Percentiles rank a stretch among this genome's conserved stretches.
Evolutionary conservation across 2,797 vertebrate genomes (phyloP).

Genomic region (Gymnoscopelus braueri): DNA sequence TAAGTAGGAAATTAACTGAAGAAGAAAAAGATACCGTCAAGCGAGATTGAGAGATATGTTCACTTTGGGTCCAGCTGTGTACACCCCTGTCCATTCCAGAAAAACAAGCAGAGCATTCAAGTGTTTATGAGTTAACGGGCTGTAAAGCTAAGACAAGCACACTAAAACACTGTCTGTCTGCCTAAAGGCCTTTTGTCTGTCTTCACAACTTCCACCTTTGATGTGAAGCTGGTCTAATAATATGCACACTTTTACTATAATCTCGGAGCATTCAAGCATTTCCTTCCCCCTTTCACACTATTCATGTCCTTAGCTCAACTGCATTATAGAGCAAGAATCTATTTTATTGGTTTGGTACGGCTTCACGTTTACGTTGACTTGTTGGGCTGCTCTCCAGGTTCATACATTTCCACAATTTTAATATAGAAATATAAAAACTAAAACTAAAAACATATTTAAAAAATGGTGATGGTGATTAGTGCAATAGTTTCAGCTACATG

Average conservation of each 20-base stretch:
- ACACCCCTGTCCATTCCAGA: constrained; percentile 52
- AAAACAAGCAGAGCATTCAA: constrained; percentile 67
- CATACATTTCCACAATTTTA: too few species aligned
- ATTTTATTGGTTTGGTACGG: too few species aligned
- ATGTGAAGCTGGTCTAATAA: constrained; percentile 14
- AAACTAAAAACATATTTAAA: too few species aligned
- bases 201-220: constrained; percentile 34
- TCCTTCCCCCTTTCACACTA: constrained; percentile 19
- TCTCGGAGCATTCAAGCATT: constrained; percentile 4
- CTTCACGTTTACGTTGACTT: too few species aligned
- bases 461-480: too few species aligned
- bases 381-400: too few species aligned
- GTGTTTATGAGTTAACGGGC: constrained; percentile 68
- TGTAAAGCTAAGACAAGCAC: constrained; percentile 73
- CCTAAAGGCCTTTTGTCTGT: constrained; percentile 56
- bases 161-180: constrained; percentile 64
- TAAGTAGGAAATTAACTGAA: constrained; percentile 14
- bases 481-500: too few species aligned
- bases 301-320: neutral
- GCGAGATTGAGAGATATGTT: constrained; percentile 27
- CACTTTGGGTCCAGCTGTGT: constrained; percentile 60
- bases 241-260: constrained; percentile 21
- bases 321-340: too few species aligned
- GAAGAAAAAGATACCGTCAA: constrained; percentile 25
- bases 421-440: too few species aligned